Base-by-base conservation (phyloP, 2,888 invertebrate species). In the Hyles lineata region DNA sequence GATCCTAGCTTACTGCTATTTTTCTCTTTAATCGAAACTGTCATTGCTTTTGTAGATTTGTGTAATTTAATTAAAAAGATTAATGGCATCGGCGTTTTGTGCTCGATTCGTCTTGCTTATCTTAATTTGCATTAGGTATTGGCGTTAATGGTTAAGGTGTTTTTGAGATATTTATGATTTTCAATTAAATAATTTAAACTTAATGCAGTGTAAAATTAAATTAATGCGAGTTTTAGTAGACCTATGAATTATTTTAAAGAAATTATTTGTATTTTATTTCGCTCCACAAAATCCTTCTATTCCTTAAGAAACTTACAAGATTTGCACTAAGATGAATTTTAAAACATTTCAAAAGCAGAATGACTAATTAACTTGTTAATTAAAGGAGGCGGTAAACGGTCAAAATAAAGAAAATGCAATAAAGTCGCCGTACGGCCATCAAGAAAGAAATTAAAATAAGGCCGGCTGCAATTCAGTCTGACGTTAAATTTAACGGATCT, bases 331-430 rank as follows among this genome's bases (percentile, higher is more conserved):
- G 50, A 76, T 70, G 75, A 73, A 77, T 72, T 75, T 76, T 76
- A 75, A 77, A 77, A 75, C 77, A 75, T 75, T 72, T 77, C 72
- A 72, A 77, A 76, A 78, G 72, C 76, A 72, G 82, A 83, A 87
- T 83, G 82, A 81, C 78, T 81, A 85, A 86, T 83, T 84, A 86
- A 85, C 80, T 84, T 80, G 83, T 83, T 87, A 87, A 90, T 89
- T 88, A 89, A 89, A 84, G 77, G 76, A 76, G 80, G 82, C 84
- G 82, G 87, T 90, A 86, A 86, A 85, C 83, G 79, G 76, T 77
- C 83, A 84, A 84, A 85, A 85, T 85, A 84, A 87, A 85, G 83
- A 83, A 83, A 82, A 80, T 83, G 84, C 81, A 87, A 88, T 90
- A 87, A 89, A 89, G 80, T 83, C 80, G 83, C 85, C 83, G 86